phyloP scores from a whole-genome alignment of 2,113 vertebrate genomes.

The Otocyon megalotis region DNA sequence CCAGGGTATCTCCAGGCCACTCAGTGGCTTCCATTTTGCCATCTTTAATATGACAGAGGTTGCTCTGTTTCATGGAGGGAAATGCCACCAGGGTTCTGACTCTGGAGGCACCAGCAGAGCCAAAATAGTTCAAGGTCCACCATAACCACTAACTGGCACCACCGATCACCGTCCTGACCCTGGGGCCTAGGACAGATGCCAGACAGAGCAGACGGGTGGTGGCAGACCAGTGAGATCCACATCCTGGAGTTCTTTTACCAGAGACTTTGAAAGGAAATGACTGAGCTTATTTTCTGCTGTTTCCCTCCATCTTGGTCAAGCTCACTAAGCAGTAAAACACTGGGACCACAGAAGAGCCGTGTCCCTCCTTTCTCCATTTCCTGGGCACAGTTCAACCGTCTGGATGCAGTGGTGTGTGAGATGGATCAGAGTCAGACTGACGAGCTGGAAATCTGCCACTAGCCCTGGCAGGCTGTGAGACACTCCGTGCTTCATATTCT shows the following conservation, averaged over 20 bases:
- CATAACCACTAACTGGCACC: too few relatives aligned
- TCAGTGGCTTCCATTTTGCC: neutral
- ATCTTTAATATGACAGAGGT: neutral
- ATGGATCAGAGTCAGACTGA: neutral
- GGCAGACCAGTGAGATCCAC: neutral
- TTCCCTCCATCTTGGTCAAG: neutral
- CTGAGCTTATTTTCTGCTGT: neutral
- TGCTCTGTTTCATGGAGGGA: neutral
- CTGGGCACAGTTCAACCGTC: rapidly evolving
- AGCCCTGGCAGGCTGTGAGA: neutral
- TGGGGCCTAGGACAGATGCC: neutral
- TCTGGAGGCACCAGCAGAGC: neutral
- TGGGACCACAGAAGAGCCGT: neutral
- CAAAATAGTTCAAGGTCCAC: neutral
- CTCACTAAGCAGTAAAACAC: neutral
- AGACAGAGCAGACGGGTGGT: neutral
- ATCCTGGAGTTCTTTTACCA: neutral
- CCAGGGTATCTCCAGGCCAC: neutral
- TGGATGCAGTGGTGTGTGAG: neutral
- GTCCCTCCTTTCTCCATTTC: too few relatives aligned
- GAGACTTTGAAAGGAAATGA: neutral
- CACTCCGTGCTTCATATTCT: neutral
- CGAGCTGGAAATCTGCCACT: neutral
- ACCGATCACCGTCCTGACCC: too few relatives aligned
- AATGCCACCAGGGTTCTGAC: neutral